Evolutionary conservation across 35 echinoderm and acorn worm genomes (phyloP).

Genomic region (Acanthaster planci): DNA sequence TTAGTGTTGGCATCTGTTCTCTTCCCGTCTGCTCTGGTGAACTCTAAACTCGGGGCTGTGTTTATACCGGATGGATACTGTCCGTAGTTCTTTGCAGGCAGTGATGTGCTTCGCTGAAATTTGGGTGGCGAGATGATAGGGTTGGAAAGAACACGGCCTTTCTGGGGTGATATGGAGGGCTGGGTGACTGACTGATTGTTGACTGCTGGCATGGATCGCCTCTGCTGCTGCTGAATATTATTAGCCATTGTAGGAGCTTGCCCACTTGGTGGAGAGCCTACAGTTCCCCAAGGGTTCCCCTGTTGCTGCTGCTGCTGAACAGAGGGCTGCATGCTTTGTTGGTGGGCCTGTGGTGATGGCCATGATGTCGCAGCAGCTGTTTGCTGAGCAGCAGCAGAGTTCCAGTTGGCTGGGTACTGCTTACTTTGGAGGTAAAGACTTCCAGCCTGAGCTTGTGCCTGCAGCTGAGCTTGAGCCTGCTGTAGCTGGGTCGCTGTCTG

Average conservation of each 20-base stretch:
- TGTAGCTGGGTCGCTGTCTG: slow-evolving; percentile 71
- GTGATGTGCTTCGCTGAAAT: slow-evolving; percentile 90
- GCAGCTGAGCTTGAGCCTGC: slow-evolving; percentile 70
- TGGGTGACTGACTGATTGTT: slow-evolving; percentile 25
- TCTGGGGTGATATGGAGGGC: slow-evolving; percentile 80
- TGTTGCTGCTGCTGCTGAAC: slow-evolving; percentile 51
- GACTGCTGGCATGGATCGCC: slow-evolving; percentile 78
- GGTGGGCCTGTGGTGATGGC: slow-evolving; percentile 54
- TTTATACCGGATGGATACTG: slow-evolving; percentile 52
- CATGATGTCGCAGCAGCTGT: slow-evolving; percentile 58
- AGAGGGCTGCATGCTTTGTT: slow-evolving; percentile 46
- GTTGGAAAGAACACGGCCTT: slow-evolving; percentile 64
- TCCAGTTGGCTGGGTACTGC: slow-evolving; percentile 56
- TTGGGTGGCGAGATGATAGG: slow-evolving; percentile 96
- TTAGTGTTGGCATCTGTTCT: slow-evolving; percentile 54
- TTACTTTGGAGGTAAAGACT: slow-evolving; percentile 76
- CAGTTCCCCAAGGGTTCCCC: slow-evolving; percentile 87
- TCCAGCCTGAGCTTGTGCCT: slow-evolving; percentile 72
- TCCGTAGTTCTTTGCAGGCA: slow-evolving; percentile 64
- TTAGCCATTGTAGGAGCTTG: slow-evolving; percentile 48
- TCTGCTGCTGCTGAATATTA: slow-evolving; percentile 51
- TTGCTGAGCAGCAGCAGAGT: slow-evolving; percentile 56
- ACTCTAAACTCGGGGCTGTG: slow-evolving; percentile 72
- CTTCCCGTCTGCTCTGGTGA: slow-evolving; percentile 61
- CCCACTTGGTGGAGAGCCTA: slow-evolving; percentile 75